Base-by-base conservation (phyloP, 2,888 invertebrate genomes). In the Eupithecia abbreviata region DNA sequence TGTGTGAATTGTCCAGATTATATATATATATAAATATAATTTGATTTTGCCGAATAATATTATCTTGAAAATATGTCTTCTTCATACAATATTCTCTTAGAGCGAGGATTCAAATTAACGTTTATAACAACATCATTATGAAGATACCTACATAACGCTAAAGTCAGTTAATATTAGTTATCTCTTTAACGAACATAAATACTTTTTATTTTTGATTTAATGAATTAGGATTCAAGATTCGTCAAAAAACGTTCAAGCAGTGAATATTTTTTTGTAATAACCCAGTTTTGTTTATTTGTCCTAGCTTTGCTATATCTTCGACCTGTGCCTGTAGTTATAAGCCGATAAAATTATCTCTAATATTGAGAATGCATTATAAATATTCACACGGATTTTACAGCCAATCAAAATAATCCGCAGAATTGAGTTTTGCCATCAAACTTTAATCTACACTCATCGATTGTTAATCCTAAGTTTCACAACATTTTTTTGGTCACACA, bases 391-490 rank as follows among this genome's bases (percentile, higher is more conserved):
- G 71, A 69, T 79, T 79, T 81, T 79, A 83, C 75, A 80, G 73
- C 78, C 81, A 81, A 82, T 83, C 77, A 80, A 71, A 77, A 74
- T 81, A 79, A 82, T 81, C 81, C 80, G 79, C 79, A 74, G 76
- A 79, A 71, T 79, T 78, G 69, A 58, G 73, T 76, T 71, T 79
- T 76, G 76, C 71, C 75, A 77, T 76, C 75, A 80, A 80, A 79
- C 72, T 72, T 75, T 80, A 82, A 81, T 84, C 76, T 77, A 72
- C 47, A 75, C 79, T 79, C 81, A 81, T 81, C 85, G 77, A 86
- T 89, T 88, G 87, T 87, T 84, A 83, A 83, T 83, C 84, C 82
- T 82, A 78, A 78, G 85, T 91, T 90, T 88, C 89, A 89, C 87
- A 92, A 92, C 87, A 85, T 82, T 10, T 69, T 82, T 85, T 86